Evolutionary conservation across 2,888 invertebrate species (phyloP).

Genomic region (Chydorus sphaericus): DNA sequence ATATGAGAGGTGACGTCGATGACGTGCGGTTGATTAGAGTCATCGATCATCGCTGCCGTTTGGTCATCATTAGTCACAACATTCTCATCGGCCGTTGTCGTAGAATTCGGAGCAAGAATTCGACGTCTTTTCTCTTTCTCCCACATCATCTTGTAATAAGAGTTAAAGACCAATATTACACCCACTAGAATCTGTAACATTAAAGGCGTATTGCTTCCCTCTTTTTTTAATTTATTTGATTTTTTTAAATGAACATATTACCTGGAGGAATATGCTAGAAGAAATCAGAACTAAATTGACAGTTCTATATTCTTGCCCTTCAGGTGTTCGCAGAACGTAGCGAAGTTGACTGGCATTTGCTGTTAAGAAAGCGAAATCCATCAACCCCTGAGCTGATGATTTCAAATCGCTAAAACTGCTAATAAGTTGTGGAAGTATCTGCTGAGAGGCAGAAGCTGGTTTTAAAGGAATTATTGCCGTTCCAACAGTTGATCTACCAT

Average conservation of each 20-base stretch:
- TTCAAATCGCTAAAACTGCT: not conserved
- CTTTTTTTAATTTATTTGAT: not conserved
- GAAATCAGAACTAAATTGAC: not conserved
- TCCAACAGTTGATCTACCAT: too few relatives aligned
- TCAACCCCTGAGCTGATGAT: not conserved
- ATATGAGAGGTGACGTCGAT: too few relatives aligned
- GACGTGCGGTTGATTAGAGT: too few relatives aligned
- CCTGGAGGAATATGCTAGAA: not conserved
- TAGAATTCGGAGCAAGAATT: not conserved
- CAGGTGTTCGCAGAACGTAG: not conserved
- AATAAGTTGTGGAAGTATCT: too few relatives aligned
- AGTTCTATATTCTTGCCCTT: not conserved
- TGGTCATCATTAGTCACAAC: too few relatives aligned
- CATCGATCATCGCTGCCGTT: too few relatives aligned
- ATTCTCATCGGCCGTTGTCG: too few relatives aligned
- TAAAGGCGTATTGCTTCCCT: not conserved
- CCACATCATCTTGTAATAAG: not conserved
- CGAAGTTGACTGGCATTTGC: not conserved
- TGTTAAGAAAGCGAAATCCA: constrained; percentile 2
- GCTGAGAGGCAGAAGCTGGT: too few relatives aligned
- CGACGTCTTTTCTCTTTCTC: not conserved
- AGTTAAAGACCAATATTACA: not conserved
- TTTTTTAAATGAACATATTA: not conserved
- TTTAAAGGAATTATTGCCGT: too few relatives aligned
- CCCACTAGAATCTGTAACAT: not conserved